These are phyloP conservation scores for Dolichoris vasculosae DNA, from an alignment of 1,140 invertebrate species.

Conservation along the genomic window DNA sequence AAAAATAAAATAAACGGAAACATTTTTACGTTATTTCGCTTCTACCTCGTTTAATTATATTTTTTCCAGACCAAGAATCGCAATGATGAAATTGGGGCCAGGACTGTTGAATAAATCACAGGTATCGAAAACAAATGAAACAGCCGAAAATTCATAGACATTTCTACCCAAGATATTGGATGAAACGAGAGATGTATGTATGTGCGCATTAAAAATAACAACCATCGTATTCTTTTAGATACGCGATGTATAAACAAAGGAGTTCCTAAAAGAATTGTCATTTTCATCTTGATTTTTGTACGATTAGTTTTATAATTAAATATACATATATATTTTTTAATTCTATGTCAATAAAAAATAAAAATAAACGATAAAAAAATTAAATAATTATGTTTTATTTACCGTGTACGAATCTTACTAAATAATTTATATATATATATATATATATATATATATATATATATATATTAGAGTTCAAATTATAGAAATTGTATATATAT, in stretches of 20 bases:
- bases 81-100: conserved; percentile 45
- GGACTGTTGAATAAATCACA: conserved; percentile 13
- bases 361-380: neutral
- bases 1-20: too few species aligned
- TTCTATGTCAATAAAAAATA: neutral
- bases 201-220: neutral
- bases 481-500: too few species aligned
- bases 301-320: conserved; percentile 1
- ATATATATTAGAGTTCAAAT: too few species aligned
- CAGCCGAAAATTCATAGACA: neutral
- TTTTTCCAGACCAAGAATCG: conserved; percentile 37
- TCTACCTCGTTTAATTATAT: neutral
- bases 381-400: too few species aligned
- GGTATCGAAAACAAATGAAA: neutral
- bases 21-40: too few species aligned
- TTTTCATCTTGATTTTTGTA: conserved; percentile 10
- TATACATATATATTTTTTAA: too few species aligned
- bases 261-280: conserved; percentile 41
- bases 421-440: too few species aligned
- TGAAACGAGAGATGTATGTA: neutral
- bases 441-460: too few species aligned
- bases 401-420: too few species aligned
- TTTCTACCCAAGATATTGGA: neutral
- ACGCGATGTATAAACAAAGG: neutral
- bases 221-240: neutral